Base-by-base conservation (phyloP, 2,113 vertebrate species). In the Mus pahari region DNA sequence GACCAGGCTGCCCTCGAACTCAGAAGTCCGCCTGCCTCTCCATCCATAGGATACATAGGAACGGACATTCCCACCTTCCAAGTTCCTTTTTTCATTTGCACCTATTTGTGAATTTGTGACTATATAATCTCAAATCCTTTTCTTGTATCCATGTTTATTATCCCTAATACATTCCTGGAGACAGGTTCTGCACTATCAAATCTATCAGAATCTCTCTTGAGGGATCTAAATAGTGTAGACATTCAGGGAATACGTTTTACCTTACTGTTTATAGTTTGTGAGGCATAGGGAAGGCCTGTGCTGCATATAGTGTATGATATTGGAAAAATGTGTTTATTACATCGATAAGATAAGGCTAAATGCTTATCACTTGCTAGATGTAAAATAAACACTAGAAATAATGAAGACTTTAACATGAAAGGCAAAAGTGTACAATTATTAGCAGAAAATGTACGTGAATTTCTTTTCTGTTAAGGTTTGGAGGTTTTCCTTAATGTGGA, bases 381-480 rank as follows among this genome's bases (percentile, higher is more conserved):
- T 11, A 82, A 95, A 96, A 87, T 87, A 78, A 87, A 90, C 42
- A 87, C 55, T 84, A 81, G 14, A 86, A 42, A 19, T 77, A 83
- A 33, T 81, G 58, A 87, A 97, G 11, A 93, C 13, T 93, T 93
- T 90, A 93, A 81, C 17, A 78, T 84, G 66, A 91, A 83, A 92
- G 60, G 79, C 50, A 94, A 93, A 95, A 55, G n/a, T 88, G 20
- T 50, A 79, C 36, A 95, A 77, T n/a, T 64, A 14, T 92, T 91
- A 73, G 16, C 92, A 92, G 84, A 95, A 94, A 83, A 78, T 96
- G 9, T 48, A 74, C 45, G 31, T 77, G 24, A 48, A 66, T 93
- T 82, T 79, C n/a, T 97, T 94, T 91, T 91, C 8, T 66, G 62
- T 55, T 74, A n/a, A 31, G 12, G 13, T 66, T 53, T 66, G 50